Evolutionary conservation across 2,888 invertebrate species (phyloP), one percentile per base, ranked within the genome.

Genomic region (Gastracanthus pulcherrimus): DNA sequence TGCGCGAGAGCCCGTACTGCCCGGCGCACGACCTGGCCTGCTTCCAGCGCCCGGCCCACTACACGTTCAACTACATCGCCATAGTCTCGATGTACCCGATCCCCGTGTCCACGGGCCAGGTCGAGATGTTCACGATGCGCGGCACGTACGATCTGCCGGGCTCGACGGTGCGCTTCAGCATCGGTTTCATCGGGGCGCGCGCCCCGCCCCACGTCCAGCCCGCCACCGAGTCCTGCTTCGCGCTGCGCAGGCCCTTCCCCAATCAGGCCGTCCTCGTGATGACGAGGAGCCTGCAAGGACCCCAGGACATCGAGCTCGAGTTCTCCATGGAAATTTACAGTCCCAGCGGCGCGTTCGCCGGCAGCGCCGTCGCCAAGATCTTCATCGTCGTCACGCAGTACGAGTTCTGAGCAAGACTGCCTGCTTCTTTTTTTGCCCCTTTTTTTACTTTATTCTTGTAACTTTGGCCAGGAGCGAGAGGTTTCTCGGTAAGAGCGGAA

Each of bases 11-110:
- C 75, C 93, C 94, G 64, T 66, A 34, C 51, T 98, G 98, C 89
- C 94, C 94, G 51, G 92, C 94, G 31, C 94, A 94, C n/a, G 96
- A 97, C 90, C 91, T 93, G 87, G 93, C 94, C 34, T 99, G 99
- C 87, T 93, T 95, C 74, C 94, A 94, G 64, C 94, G 95, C 87
- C 98, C 99, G 0, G 94, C 97, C 64, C 96, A 97, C 72, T 96
- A 96, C 90, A 97, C 97, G 41, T 98, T 96, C 93, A 98, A 98
- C 92, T 99, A 97, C 92, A 96, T 99, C 86, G 97, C 98, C 0
- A 95, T 99, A 87, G 96, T 97, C 0, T 96, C 98, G 31, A 96
- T 97, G 89, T 92, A 97, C 76, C 95, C 95, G 72, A 93, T 97
- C 51, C 95, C 96, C 4, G 55, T 83, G 1, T 83, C 81, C 4